Percentiles rank a stretch among this genome's conserved stretches.
Evolutionary conservation across 2,113 vertebrate species (phyloP).

Genomic region (Sphaerodactylus townsendi): DNA sequence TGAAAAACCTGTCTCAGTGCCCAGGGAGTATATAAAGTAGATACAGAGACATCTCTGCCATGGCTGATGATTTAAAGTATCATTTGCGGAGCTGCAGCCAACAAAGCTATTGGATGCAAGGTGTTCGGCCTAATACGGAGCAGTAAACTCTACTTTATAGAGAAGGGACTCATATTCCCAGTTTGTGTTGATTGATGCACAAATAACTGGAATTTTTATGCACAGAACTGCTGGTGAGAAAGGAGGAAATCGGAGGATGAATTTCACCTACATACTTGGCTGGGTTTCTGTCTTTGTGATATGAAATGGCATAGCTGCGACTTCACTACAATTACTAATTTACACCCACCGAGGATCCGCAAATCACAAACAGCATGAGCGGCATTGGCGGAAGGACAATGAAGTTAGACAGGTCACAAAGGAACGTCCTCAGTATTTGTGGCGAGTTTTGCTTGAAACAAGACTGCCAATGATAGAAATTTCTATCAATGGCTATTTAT

Average conservation of each 20-base stretch:
- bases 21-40: constrained; percentile 50
- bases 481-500: neutral
- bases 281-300: constrained; percentile 8
- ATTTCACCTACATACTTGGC: constrained; percentile 25
- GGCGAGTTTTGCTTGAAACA: neutral
- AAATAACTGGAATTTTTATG: constrained; percentile 35
- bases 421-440: neutral
- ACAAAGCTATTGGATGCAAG: constrained; percentile 19
- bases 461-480: neutral
- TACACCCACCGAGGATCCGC: neutral
- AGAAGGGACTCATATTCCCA: constrained; percentile 47
- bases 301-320: neutral
- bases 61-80: constrained; percentile 44
- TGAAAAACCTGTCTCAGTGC: constrained; percentile 31
- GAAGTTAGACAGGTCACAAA: neutral
- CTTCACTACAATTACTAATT: neutral
- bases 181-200: constrained; percentile 53
- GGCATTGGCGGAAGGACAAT: neutral
- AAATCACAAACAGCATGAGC: neutral
- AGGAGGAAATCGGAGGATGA: neutral
- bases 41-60: constrained; percentile 22
- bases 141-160: constrained; percentile 63
- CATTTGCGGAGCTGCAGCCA: constrained; percentile 52
- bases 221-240: constrained; percentile 52
- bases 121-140: constrained; percentile 56